Conservation (phyloP, 2,797 vertebrate genomes). For the Erethizon dorsatum region DNA sequence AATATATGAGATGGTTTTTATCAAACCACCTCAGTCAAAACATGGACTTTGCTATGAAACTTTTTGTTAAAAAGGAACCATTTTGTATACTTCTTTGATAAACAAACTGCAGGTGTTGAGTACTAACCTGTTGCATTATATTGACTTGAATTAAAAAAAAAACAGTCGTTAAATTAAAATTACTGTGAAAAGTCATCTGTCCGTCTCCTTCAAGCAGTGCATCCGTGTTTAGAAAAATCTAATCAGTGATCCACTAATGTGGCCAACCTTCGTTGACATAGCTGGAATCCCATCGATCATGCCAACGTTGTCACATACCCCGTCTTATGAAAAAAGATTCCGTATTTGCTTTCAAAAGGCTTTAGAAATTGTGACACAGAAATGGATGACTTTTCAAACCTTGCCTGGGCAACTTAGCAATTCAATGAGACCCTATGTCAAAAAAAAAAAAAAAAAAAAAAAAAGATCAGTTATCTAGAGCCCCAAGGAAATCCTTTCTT, state of each 20-base stretch:
- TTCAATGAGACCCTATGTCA: neutral
- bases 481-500: neutral
- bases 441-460: neutral
- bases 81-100: slow-evolving; percentile 43
- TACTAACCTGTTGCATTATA: neutral
- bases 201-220: neutral
- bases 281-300: neutral
- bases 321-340: slow-evolving; percentile 10
- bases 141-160: slow-evolving; percentile 56
- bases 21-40: neutral
- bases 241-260: neutral
- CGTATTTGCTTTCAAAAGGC: neutral
- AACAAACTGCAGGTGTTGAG: slow-evolving; percentile 15
- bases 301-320: neutral
- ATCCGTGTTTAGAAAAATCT: neutral
- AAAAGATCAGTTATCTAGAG: neutral
- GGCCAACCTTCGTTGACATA: neutral
- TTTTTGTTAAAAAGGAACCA: neutral
- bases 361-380: neutral
- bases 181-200: neutral
- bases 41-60: neutral
- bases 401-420: neutral
- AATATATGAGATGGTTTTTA: neutral
- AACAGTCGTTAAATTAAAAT: slow-evolving; percentile 22
- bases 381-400: neutral